Percentiles rank a stretch among this genome's conserved stretches.
These are phyloP conservation scores for Cirrhinus mrigala DNA, from an alignment of 2,797 vertebrate species.

Conservation along the genomic window DNA sequence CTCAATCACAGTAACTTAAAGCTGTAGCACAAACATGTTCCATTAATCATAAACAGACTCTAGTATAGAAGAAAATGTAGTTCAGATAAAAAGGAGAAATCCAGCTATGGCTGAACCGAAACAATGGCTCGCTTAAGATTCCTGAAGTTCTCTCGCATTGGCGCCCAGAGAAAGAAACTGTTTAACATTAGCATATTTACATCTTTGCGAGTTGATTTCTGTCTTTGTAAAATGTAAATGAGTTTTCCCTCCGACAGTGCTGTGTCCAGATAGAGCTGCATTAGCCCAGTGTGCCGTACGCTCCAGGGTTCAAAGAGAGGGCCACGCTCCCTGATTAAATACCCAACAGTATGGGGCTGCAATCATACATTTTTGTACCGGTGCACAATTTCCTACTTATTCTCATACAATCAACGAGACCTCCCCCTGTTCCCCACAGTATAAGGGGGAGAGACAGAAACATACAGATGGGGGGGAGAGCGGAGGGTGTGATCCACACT, in stretches of 20 bases:
- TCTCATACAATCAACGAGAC: slow-evolving; percentile 66
- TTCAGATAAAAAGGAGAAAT: neutral
- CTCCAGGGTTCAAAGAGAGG: slow-evolving; percentile 51
- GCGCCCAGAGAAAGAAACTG: slow-evolving; percentile 31
- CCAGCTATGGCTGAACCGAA: neutral
- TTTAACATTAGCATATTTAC: slow-evolving; percentile 61
- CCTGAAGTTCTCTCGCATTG: slow-evolving; percentile 10
- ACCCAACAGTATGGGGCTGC: slow-evolving; percentile 52
- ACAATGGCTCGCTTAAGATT: slow-evolving; percentile 6
- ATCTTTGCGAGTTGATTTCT: slow-evolving; percentile 59
- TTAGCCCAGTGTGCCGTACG: slow-evolving; percentile 49
- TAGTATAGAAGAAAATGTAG: neutral
- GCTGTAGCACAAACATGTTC: slow-evolving; percentile 1
- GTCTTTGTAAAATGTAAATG: slow-evolving; percentile 61
- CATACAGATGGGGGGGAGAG: slow-evolving; percentile 36
- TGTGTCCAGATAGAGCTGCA: slow-evolving; percentile 54
- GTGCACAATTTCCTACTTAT: slow-evolving; percentile 70
- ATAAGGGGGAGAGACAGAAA: slow-evolving; percentile 32
- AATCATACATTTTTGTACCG: slow-evolving; percentile 59
- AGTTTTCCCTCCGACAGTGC: slow-evolving; percentile 54
- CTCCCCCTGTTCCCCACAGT: slow-evolving; percentile 42
- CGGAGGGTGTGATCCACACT: neutral
- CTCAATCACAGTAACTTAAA: neutral
- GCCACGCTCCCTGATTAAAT: slow-evolving; percentile 57
- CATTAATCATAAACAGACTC: slow-evolving; percentile 34